Conservation (phyloP, 2,113 vertebrate species). For the Pollimyrus isidori region DNA sequence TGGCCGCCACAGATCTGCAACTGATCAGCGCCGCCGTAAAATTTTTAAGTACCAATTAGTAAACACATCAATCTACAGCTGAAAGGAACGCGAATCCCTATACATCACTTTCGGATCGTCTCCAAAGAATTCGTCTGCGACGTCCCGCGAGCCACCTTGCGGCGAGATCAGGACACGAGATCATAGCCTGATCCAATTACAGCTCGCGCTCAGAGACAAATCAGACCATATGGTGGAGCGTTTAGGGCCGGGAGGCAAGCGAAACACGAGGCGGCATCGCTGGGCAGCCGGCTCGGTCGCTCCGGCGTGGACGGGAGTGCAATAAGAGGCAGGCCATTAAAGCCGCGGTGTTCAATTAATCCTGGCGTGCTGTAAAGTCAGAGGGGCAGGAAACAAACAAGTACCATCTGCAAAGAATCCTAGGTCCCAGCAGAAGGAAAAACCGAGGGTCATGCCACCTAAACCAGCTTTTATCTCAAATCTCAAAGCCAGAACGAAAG, state of each 20-base stretch:
- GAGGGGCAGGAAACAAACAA: neutral
- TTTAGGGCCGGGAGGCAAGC: constrained; percentile 33
- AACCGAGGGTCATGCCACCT: neutral
- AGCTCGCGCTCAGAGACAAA: constrained; percentile 40
- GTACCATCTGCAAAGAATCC: neutral
- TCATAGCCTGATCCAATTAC: constrained; percentile 50
- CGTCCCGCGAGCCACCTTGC: neutral
- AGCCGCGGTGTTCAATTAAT: neutral
- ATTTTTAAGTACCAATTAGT: neutral
- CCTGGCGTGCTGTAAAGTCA: neutral
- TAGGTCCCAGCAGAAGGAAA: neutral
- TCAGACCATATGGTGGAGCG: constrained; percentile 49
- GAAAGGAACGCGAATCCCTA: neutral
- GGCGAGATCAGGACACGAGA: constrained; percentile 30
- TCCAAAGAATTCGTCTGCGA: neutral
- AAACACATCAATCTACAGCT: neutral
- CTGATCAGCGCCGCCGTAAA: neutral
- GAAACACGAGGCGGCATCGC: neutral
- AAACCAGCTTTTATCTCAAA: neutral
- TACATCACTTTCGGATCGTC: neutral
- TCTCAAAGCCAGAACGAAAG: neutral
- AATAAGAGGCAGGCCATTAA: neutral
- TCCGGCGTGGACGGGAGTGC: neutral
- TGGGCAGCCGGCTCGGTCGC: neutral
- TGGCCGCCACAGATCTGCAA: neutral